These are phyloP conservation scores for Neosilurus hyrtlii DNA, from an alignment of 2,797 vertebrate genomes.

Conservation along the genomic window DNA sequence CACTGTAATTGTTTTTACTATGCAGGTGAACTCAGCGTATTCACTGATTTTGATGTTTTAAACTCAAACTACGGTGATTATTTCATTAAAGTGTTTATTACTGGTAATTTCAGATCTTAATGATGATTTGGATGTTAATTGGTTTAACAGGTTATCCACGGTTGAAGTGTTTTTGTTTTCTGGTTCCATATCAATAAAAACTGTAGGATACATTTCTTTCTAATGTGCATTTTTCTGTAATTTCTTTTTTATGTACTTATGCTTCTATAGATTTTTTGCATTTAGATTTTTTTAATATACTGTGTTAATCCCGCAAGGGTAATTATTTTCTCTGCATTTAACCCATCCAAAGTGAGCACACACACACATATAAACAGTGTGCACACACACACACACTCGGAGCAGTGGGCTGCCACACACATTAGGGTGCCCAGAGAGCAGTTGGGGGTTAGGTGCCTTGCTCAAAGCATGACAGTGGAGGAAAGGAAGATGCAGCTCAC, in stretches of 20 bases:
- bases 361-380: too few relatives aligned
- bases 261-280: not conserved
- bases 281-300: too few relatives aligned
- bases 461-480: too few relatives aligned
- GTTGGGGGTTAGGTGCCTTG: too few relatives aligned
- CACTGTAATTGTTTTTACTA: slow-evolving; percentile 26
- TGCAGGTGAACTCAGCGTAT: slow-evolving; percentile 1
- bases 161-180: slow-evolving; percentile 44
- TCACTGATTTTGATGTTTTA: not conserved
- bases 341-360: too few relatives aligned
- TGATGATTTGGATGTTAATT: slow-evolving; percentile 22
- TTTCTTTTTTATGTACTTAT: not conserved
- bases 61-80: not conserved
- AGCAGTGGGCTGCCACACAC: too few relatives aligned
- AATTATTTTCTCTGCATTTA: too few relatives aligned
- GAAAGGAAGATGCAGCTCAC: too few relatives aligned
- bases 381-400: too few relatives aligned
- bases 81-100: not conserved
- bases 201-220: slow-evolving; percentile 8
- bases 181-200: slow-evolving; percentile 34
- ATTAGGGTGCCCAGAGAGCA: too few relatives aligned
- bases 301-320: too few relatives aligned
- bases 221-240: not conserved
- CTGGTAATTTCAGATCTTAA: slow-evolving; percentile 7
- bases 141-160: slow-evolving; percentile 11